phyloP scores from a whole-genome alignment of 2,888 invertebrate genomes.

The Drosophila rellima region DNA sequence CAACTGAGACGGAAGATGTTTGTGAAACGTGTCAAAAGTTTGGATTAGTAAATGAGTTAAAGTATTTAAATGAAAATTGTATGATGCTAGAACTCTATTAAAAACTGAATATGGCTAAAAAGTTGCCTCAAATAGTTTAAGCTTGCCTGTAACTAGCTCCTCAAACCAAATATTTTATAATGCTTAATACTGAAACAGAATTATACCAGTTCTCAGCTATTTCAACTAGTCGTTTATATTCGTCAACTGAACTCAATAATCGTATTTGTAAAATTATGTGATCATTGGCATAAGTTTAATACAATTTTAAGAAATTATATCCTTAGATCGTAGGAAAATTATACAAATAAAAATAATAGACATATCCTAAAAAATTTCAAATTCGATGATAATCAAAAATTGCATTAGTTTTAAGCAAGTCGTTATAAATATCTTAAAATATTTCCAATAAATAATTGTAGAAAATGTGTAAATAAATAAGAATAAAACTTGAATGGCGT shows the following conservation, averaged over 20 bases:
- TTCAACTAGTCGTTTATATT: background rate
- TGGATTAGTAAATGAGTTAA: slow-evolving; percentile 66
- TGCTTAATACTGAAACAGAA: background rate
- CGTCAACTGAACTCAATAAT: too few species aligned
- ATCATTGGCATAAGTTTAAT: background rate
- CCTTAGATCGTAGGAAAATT: background rate
- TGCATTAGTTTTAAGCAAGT: background rate
- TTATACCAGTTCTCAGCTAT: background rate
- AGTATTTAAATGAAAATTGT: slow-evolving; percentile 46
- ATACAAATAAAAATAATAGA: background rate
- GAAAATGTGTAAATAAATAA: too few species aligned
- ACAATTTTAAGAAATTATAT: background rate
- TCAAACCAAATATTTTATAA: background rate
- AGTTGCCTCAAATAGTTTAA: slow-evolving; percentile 22
- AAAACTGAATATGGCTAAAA: slow-evolving; percentile 27
- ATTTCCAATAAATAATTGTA: background rate
- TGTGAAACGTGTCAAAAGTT: slow-evolving; percentile 76
- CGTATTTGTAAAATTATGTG: background rate
- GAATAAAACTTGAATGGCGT: background rate
- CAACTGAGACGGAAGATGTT: slow-evolving; percentile 28
- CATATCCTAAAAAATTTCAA: too few species aligned
- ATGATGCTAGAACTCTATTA: slow-evolving; percentile 24
- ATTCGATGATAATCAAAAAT: background rate
- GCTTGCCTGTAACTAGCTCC: background rate
- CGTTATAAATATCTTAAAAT: background rate